Conservation (phyloP, 2,888 invertebrate species). For the Dicycla oo region DNA sequence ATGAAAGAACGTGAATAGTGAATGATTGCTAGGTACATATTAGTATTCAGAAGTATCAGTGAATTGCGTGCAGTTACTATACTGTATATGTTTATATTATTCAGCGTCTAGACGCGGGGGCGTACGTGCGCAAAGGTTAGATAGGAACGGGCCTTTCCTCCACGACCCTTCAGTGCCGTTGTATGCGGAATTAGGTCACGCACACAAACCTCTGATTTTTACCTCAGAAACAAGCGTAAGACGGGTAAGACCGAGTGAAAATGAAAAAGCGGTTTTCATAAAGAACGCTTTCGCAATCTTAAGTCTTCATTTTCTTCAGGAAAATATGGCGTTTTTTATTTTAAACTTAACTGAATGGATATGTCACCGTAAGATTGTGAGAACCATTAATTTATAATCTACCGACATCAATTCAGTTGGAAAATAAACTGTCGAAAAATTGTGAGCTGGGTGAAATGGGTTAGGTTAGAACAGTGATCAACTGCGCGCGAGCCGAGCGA, state of each 20-base stretch:
- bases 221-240: constrained; percentile 23
- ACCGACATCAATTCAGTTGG: no score
- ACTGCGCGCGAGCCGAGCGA: no score
- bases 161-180: constrained; percentile 67
- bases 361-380: no score
- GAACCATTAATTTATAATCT: no score
- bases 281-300: background rate
- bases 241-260: constrained; percentile 9
- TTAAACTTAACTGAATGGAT: background rate
- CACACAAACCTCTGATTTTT: constrained; percentile 55
- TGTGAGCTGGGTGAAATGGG: no score
- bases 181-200: constrained; percentile 71
- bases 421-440: no score
- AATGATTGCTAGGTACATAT: constrained; percentile 27
- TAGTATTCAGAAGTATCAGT: constrained; percentile 51
- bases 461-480: no score
- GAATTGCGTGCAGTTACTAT: constrained; percentile 65
- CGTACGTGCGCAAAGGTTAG: constrained; percentile 76
- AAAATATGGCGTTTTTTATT: background rate
- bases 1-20: constrained; percentile 19
- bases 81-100: constrained; percentile 64
- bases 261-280: constrained; percentile 10
- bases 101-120: constrained; percentile 83
- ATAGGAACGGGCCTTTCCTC: constrained; percentile 68
- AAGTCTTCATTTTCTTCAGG: constrained; percentile 2